Conservation (phyloP, 2,888 invertebrate species). For the Vanessa cardui region DNA sequence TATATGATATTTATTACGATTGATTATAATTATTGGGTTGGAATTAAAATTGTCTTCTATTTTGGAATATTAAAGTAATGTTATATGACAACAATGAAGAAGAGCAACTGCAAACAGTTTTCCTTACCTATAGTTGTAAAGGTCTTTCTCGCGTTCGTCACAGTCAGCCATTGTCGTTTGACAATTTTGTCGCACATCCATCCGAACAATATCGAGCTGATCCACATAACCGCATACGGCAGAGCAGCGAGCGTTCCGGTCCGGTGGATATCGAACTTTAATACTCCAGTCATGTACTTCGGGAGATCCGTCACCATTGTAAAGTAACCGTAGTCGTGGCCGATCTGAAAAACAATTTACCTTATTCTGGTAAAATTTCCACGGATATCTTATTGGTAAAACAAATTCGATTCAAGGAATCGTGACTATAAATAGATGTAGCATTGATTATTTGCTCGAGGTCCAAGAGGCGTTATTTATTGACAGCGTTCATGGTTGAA, state of each 20-base stretch:
- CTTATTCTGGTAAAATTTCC: background rate
- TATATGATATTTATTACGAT: too few relatives aligned
- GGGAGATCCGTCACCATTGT: constrained; percentile 88
- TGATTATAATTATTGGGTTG: too few relatives aligned
- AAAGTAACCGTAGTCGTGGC: constrained; percentile 88
- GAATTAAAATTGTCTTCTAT: too few relatives aligned
- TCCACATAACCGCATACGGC: constrained; percentile 87
- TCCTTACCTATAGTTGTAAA: constrained; percentile 86
- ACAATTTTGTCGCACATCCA: constrained; percentile 87
- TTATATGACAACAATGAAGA: too few relatives aligned
- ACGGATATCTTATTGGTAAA: background rate
- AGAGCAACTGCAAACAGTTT: too few relatives aligned
- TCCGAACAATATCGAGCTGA: constrained; percentile 85
- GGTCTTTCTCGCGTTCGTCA: constrained; percentile 83
- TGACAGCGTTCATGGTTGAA: constrained; percentile 32
- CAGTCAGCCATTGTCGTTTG: constrained; percentile 79
- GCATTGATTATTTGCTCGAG: constrained; percentile 25
- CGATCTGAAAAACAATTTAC: constrained; percentile 67
- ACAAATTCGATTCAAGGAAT: constrained; percentile 28
- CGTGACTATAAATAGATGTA: constrained; percentile 25
- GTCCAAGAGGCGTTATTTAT: constrained; percentile 28
- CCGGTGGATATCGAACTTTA: constrained; percentile 85
- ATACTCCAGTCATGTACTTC: constrained; percentile 86
- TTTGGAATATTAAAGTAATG: too few relatives aligned
- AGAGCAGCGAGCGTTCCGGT: constrained; percentile 85